Percentiles rank a stretch among this genome's conserved stretches.
Conservation (phyloP, 2,888 invertebrate species). For the Nomada hirtipes region DNA sequence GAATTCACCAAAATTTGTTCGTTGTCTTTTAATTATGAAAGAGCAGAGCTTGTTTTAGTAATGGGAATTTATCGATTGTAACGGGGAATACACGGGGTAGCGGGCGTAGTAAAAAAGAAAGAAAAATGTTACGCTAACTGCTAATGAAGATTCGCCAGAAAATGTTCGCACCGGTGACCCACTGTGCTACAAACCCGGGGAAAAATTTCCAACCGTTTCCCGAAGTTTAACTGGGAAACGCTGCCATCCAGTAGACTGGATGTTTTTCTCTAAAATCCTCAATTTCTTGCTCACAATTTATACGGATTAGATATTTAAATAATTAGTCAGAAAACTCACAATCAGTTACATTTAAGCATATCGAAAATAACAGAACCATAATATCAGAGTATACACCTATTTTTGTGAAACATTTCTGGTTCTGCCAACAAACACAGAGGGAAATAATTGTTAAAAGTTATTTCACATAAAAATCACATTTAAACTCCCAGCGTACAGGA, state of each 20-base stretch:
- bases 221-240: not conserved
- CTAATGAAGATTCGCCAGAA: conserved; percentile 21
- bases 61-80: conserved; percentile 18
- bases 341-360: too few relatives aligned
- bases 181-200: not conserved
- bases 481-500: too few relatives aligned
- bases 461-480: too few relatives aligned
- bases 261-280: too few relatives aligned
- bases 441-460: too few relatives aligned
- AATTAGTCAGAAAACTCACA: too few relatives aligned
- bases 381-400: too few relatives aligned
- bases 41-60: conserved; percentile 5
- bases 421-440: too few relatives aligned
- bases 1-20: conserved; percentile 7
- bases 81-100: conserved; percentile 7
- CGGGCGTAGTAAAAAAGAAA: not conserved
- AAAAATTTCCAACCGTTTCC: not conserved
- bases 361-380: too few relatives aligned
- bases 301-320: too few relatives aligned
- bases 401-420: too few relatives aligned
- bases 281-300: too few relatives aligned
- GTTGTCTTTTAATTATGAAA: conserved; percentile 27
- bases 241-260: not conserved
- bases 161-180: conserved; percentile 17
- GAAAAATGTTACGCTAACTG: not conserved